phyloP scores from a whole-genome alignment of 2,113 vertebrate genomes.

The Macquaria australasica region DNA sequence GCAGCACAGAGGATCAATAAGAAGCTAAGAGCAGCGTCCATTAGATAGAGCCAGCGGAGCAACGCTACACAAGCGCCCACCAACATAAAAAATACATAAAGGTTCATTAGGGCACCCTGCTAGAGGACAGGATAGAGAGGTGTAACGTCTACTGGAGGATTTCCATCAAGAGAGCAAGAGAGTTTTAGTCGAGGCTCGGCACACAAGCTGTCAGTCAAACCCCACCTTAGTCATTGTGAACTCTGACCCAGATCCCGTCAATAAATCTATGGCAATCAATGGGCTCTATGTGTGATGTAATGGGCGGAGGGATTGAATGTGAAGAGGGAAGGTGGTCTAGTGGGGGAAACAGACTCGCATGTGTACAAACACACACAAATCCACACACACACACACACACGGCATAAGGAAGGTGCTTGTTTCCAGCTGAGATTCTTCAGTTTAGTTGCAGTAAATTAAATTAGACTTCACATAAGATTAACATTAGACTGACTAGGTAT shows the following conservation, averaged over 20 bases:
- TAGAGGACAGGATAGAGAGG: slow-evolving; percentile 57
- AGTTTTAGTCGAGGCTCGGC: slow-evolving; percentile 34
- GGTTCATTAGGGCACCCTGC: slow-evolving; percentile 62
- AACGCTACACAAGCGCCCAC: slow-evolving; percentile 45
- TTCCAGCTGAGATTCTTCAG: slow-evolving; percentile 25
- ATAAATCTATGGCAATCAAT: slow-evolving; percentile 79
- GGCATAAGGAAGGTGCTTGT: slow-evolving; percentile 24
- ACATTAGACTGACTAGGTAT: neutral
- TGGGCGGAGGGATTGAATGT: slow-evolving; percentile 49
- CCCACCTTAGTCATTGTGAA: slow-evolving; percentile 67
- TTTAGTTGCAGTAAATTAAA: slow-evolving; percentile 27
- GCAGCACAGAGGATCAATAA: slow-evolving; percentile 71
- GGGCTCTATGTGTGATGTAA: slow-evolving; percentile 65
- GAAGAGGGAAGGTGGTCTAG: slow-evolving; percentile 49
- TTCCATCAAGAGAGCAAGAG: slow-evolving; percentile 33
- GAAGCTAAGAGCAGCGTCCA: slow-evolving; percentile 66
- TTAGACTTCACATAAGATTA: slow-evolving; percentile 4
- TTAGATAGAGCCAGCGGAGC: slow-evolving; percentile 56
- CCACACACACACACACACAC: slow-evolving; percentile 1
- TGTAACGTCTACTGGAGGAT: slow-evolving; percentile 48
- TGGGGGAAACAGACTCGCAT: slow-evolving; percentile 59
- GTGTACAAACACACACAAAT: slow-evolving; percentile 55
- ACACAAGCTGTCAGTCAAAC: slow-evolving; percentile 66
- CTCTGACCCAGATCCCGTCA: slow-evolving; percentile 77
- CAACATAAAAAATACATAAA: slow-evolving; percentile 82